Base-by-base conservation (phyloP, 2,888 invertebrate genomes). In the Plagodis dolabraria region DNA sequence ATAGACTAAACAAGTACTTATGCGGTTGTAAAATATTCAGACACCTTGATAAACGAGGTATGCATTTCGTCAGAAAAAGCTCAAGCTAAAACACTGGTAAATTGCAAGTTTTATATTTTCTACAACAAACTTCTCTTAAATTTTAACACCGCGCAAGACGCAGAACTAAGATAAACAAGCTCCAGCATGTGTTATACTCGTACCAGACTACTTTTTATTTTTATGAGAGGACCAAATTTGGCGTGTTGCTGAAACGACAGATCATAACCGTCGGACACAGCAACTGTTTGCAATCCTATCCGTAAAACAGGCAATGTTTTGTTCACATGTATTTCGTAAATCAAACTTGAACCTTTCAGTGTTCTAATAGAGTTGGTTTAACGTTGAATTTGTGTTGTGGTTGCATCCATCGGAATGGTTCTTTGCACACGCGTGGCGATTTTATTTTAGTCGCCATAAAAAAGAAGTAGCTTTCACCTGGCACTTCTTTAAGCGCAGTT, bases 201-300 rank as follows among this genome's bases (percentile, higher is more conserved):
- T 22, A 2, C 74, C 76, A 79, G 80, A 80, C 79, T 80, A 83
- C 79, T 86, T 87, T 86, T 87, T 89, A 88, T 85, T 89, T 89
- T 90, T 90, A 89, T 84, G 85, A 76, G 80, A 78, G 83, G 77
- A 84, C 85, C 84, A 88, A 89, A 89, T 89, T 89, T 87, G 82
- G 87, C 83, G 85, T 87, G 87, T 85, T 83, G 84, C 80, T 87
- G 83, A 85, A 89, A 90, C 83, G 83, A 82, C 81, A 79, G 83
- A 86, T 86, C 87, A 89, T 89, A 89, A 88, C 89, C 85, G 82
- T 89, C 82, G 89, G 87, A 85, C 85, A 84, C 83, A 86, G 82
- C 83, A 84, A 90, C 86, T 86, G 85, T 86, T 88, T 85, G 87
- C 85, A 82, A 84, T 83, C 80, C 85, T 79, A 80, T 85, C 76